A percentile compares a stretch with the other conserved stretches of the same genome.
Evolutionary conservation across 1,140 invertebrate genomes (phyloP).

Genomic region (Brachionus plicatilis): DNA sequence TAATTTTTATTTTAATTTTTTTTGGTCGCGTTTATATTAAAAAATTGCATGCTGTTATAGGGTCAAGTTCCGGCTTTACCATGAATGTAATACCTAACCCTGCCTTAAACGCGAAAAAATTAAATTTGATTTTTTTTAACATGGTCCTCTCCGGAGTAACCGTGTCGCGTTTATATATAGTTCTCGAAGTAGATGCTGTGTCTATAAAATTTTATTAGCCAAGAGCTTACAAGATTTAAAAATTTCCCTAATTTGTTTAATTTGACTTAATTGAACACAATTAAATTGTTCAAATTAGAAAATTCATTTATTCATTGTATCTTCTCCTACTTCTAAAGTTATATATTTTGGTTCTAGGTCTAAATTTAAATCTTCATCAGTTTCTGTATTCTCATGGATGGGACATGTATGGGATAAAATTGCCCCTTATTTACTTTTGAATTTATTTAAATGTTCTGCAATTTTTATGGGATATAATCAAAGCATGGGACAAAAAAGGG

Average conservation of each 20-base stretch:
- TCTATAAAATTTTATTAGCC: not conserved
- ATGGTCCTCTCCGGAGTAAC: not conserved
- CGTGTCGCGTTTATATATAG: not conserved
- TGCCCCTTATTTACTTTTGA: too few relatives aligned
- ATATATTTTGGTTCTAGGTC: not conserved
- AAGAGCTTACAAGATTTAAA: not conserved
- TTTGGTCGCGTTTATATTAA: too few relatives aligned
- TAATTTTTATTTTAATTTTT: too few relatives aligned
- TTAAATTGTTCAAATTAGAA: not conserved
- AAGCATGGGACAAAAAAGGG: too few relatives aligned
- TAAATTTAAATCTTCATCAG: not conserved
- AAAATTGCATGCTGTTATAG: too few relatives aligned
- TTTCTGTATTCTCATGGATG: not conserved
- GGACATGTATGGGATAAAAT: too few relatives aligned
- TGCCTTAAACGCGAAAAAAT: not conserved
- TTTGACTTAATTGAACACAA: not conserved
- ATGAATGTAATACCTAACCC: too few relatives aligned
- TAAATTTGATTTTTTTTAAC: conserved; percentile 46
- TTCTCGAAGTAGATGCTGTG: not conserved
- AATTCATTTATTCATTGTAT: not conserved
- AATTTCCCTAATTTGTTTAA: too few relatives aligned
- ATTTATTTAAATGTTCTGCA: too few relatives aligned
- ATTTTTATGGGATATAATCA: too few relatives aligned
- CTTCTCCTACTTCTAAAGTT: not conserved
- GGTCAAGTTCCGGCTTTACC: too few relatives aligned